These are phyloP conservation scores for Melipona beecheii DNA, from an alignment of 2,888 invertebrate species.

Conservation along the genomic window DNA sequence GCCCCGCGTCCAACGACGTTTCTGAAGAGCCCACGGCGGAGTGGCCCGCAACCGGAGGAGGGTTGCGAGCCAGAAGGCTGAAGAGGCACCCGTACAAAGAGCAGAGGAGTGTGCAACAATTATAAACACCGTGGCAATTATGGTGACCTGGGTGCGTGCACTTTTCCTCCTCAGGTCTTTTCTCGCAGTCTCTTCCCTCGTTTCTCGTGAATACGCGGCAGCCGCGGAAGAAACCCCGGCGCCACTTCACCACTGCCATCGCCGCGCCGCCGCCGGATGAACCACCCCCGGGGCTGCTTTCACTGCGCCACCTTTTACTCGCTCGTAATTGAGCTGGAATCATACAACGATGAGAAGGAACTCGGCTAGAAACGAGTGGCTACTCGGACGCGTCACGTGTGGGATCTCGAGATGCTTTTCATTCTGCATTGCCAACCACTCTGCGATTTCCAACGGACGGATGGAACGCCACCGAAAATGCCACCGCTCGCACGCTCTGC, in stretches of 20 bases:
- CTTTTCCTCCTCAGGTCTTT: conserved; percentile 51
- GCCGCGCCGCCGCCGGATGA: conserved; percentile 36
- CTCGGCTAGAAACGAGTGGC: conserved; percentile 67
- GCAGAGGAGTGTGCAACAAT: conserved; percentile 74
- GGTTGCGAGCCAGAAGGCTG: conserved; percentile 50
- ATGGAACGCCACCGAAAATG: neutral
- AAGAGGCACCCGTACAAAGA: conserved; percentile 62
- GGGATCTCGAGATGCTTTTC: conserved; percentile 67
- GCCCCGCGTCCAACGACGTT: conserved; percentile 44
- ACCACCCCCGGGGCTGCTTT: conserved; percentile 42
- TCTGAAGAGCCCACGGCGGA: conserved; percentile 64
- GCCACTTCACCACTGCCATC: conserved; percentile 57
- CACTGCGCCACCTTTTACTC: conserved; percentile 62
- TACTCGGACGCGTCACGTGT: conserved; percentile 66
- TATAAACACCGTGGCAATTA: conserved; percentile 79
- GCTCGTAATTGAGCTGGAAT: conserved; percentile 67
- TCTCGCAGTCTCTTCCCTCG: conserved; percentile 33
- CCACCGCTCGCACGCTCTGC: neutral
- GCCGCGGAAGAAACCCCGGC: conserved; percentile 56
- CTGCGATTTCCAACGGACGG: neutral
- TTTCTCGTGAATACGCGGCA: conserved; percentile 51
- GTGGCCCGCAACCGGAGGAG: conserved; percentile 56
- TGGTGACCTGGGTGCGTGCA: conserved; percentile 67
- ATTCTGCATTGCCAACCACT: conserved; percentile 14
- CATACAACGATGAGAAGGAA: conserved; percentile 56